phyloP scores from a whole-genome alignment of 2,888 invertebrate genomes.

The Agrochola circellaris region DNA sequence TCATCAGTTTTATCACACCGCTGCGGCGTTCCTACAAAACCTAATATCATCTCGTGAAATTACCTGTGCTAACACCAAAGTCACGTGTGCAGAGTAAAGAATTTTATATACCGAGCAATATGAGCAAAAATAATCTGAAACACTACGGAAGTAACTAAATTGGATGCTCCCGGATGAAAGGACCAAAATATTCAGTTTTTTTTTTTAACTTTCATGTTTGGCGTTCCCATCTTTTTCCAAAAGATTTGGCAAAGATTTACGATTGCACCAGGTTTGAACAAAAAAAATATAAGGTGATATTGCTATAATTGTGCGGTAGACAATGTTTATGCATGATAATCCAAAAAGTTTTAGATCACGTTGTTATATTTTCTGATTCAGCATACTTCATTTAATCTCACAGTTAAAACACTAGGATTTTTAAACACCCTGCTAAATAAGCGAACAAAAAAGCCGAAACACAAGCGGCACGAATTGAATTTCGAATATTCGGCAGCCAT shows the following conservation, averaged over 20 bases:
- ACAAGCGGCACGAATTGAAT: conserved; percentile 59
- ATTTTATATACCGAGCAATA: conserved; percentile 44
- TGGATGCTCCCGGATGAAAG: conserved; percentile 20
- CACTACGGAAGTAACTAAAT: conserved; percentile 39
- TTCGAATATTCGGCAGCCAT: conserved; percentile 66
- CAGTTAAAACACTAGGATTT: neutral
- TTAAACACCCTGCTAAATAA: conserved; percentile 13
- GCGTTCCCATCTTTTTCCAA: neutral
- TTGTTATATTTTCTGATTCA: no score
- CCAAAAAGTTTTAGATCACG: no score
- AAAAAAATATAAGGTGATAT: neutral
- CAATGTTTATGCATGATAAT: no score
- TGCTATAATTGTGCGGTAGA: neutral
- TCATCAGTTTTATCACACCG: conserved; percentile 16
- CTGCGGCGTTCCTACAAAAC: conserved; percentile 7
- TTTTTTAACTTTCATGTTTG: conserved; percentile 6
- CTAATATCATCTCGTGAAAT: conserved; percentile 36
- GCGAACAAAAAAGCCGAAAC: conserved; percentile 33
- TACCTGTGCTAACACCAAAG: conserved; percentile 39
- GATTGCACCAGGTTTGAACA: neutral
- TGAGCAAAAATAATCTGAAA: conserved; percentile 47
- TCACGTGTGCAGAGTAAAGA: conserved; percentile 42
- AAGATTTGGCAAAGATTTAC: neutral
- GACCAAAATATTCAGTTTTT: conserved; percentile 9
- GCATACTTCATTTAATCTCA: no score